Evolutionary conservation across 1,140 invertebrate species (phyloP), one percentile per base, ranked within the genome.

Genomic region (Sogatella furcifera): DNA sequence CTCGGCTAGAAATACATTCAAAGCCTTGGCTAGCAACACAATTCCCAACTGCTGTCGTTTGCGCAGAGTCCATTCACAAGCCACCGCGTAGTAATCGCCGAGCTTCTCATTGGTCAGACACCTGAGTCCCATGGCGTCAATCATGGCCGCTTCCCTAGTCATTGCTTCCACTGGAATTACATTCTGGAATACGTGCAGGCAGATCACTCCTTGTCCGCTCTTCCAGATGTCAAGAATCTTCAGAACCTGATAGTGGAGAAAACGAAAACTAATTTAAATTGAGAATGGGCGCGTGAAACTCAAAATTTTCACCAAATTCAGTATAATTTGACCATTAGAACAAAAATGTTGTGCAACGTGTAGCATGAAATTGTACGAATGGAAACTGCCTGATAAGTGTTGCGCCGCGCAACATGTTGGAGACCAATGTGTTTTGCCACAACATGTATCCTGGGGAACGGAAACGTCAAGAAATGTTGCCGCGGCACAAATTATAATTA

Each of bases 121-220:
- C 2, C 78, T 68, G 11, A 90, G 62, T 66, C 90, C 86, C 34
- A 97, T 69, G 0, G 91, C 88, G 66, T 92, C 88, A 17, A 98
- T 94, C 80, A 98, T 97, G 19, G 87, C 81, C 1, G 93, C 93
- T 74, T 98, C 95, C 61, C 95, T 77, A 0, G 91, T 95, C 66
- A 89, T 92, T 2, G 95, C 94, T 75, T 98, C 95, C 0, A 86
- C 90, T 0, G 90, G 84, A 60, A 92, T 90, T 1, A 89, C 84
- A 74, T 94, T 95, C 67, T 94, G 90, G 72, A 95, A 98, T 46
- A 95, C 78, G 65, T 95, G 90, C 0, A 97, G 74, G 60, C 92
- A 95, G 3, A 98, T 81, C 0, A 97, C 92, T 11, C 95, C 95
- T 14, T 80, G 72, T 22, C 83, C 83, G 63, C 79, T 76, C 5